Evolutionary conservation across 1,140 invertebrate genomes (phyloP).

Genomic region (Mizuhopecten yessoensis): DNA sequence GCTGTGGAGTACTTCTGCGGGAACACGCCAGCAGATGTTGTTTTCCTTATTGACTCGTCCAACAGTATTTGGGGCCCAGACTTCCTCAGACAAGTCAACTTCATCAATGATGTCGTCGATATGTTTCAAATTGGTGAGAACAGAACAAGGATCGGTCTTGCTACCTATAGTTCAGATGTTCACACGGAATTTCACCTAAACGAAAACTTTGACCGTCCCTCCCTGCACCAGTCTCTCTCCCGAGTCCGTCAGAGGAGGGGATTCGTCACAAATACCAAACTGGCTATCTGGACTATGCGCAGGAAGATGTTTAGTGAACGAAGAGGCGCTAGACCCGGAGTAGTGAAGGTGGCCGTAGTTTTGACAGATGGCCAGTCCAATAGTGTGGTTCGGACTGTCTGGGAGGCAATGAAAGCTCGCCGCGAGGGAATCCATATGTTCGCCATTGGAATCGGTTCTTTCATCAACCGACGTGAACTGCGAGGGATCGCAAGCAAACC

Average conservation of each 20-base stretch:
- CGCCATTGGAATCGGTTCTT: constrained; percentile 69
- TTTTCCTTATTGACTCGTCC: constrained; percentile 76
- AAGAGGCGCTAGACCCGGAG: constrained; percentile 63
- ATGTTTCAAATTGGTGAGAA: constrained; percentile 73
- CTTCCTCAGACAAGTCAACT: constrained; percentile 70
- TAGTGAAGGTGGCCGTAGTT: constrained; percentile 70
- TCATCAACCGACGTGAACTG: constrained; percentile 66
- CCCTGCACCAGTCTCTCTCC: constrained; percentile 61
- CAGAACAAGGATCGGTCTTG: constrained; percentile 66
- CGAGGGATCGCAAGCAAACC: constrained; percentile 67
- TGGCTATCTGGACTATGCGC: constrained; percentile 61
- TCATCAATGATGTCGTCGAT: constrained; percentile 70
- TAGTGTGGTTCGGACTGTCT: constrained; percentile 65
- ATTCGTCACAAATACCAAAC: constrained; percentile 62
- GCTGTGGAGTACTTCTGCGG: constrained; percentile 68
- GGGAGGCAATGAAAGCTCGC: constrained; percentile 66
- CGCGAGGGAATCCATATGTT: constrained; percentile 66
- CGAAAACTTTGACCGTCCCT: constrained; percentile 55
- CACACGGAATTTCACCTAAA: constrained; percentile 67
- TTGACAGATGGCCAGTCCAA: constrained; percentile 76
- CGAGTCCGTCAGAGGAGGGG: constrained; percentile 59
- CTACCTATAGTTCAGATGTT: constrained; percentile 63
- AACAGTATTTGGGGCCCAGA: constrained; percentile 74
- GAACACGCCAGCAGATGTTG: constrained; percentile 76
- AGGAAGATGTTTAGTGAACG: constrained; percentile 61